These are phyloP conservation scores for Congeria kusceri DNA, from an alignment of 2,888 invertebrate species.

Conservation along the genomic window DNA sequence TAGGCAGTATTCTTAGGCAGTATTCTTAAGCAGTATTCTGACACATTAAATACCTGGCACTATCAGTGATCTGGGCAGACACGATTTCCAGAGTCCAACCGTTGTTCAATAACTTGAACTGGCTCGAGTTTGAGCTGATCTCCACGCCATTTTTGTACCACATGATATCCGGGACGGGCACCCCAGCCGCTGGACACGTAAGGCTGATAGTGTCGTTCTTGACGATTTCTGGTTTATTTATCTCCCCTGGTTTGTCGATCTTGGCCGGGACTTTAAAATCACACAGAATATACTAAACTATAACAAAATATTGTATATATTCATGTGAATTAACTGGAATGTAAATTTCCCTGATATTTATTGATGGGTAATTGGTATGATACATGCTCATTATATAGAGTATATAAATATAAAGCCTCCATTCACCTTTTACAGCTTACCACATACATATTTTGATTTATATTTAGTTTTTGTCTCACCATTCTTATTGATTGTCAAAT, in stretches of 20 bases:
- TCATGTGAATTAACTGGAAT: too few species aligned
- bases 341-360: too few species aligned
- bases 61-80: conserved; percentile 71
- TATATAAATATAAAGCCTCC: too few species aligned
- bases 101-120: conserved; percentile 70
- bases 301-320: too few species aligned
- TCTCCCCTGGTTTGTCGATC: conserved; percentile 83
- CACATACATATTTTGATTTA: too few species aligned
- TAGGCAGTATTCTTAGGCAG: too few species aligned
- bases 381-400: too few species aligned
- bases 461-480: too few species aligned
- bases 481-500: too few species aligned
- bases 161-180: conserved; percentile 85
- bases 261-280: conserved; percentile 85
- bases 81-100: conserved; percentile 77
- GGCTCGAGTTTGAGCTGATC: conserved; percentile 61
- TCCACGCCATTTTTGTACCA: conserved; percentile 83
- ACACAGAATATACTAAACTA: neutral
- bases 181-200: conserved; percentile 86
- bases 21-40: too few species aligned
- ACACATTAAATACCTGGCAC: conserved; percentile 54
- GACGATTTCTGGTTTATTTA: conserved; percentile 79
- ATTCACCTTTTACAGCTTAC: too few species aligned
- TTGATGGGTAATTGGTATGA: too few species aligned
- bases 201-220: conserved; percentile 81